Evolutionary conservation across 2,888 invertebrate species (phyloP), one percentile per base, ranked within the genome.

Genomic region (Esperia sulphurella): DNA sequence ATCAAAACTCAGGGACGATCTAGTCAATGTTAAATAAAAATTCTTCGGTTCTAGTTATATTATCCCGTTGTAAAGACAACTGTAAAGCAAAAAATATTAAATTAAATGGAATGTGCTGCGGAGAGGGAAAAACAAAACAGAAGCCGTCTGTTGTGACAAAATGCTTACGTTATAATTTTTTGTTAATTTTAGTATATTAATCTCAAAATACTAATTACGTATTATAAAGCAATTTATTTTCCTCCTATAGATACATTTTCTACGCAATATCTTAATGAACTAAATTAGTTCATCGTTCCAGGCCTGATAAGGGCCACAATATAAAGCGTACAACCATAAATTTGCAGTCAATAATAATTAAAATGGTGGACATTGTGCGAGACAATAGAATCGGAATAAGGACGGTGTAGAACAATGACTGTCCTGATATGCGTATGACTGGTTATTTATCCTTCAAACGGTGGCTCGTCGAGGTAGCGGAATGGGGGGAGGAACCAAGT

Each of bases 361-460:
- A 73, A 76, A 72, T 66, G 65, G 66, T 65, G 67, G 64, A 67
- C 70, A 66, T 70, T 63, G 61, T 21, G 49, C 52, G 61, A 71
- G 74, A 88, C 86, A 88, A 88, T 87, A 71, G 81, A 75, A 71
- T 75, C 68, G 68, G 70, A 82, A 81, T 83, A 83, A 81, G 86
- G 84, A 80, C 79, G 75, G 53, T 28, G 13, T 44, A 66, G 68
- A 68, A 85, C 83, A 84, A 84, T 83, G 73, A 72, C 68, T 66
- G 65, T 73, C 71, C 71, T 75, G 74, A 75, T 75, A 75, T 68
- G 74, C 75, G 71, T 71, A 65, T 63, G 69, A 71, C 68, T 69
- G 71, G 66, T 68, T 21, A 21, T 21, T 74, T 76, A 73, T 77
- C 78, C 75, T 76, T 62, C 62, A 77, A 73, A 68, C 66, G 65